Base-by-base conservation (phyloP, 92 coral and sea anemone species). In the Heliopora coerulea region DNA sequence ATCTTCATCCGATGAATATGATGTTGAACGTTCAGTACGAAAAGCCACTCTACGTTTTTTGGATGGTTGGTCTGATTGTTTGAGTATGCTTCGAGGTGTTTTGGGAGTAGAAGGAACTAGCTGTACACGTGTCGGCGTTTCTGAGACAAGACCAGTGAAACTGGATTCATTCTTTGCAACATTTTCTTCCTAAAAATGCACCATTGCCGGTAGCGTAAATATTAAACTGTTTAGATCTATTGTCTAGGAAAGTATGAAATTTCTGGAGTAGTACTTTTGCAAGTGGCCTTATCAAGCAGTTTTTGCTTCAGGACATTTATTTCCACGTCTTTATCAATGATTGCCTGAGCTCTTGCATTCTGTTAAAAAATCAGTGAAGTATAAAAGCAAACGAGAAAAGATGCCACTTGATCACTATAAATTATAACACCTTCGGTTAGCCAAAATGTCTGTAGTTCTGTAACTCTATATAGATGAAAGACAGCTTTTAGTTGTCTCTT, bases 11-110 rank as follows among this genome's bases (percentile, higher is more conserved):
- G 88, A 81, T 4, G 96, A 82, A 14, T 56, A 70, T 40, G 80
- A 54, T 54, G 88, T 68, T 59, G 80, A 78, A 50, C 83, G 86
- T 56, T 79, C 95, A 20, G 89, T 78, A 13, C 85, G 83, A 78
- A 93, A 93, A 31, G 85, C 91, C 62, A 93, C 98, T 74, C 96
- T 78, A 33, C 98, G 84, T 80, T 88, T 93, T 59, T 93, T 93
- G 54, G 88, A 74, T 20, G 68, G 62, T 28, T 78, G 72, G 0
- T 83, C 80, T 42, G 79, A 80, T 68, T 82, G 91, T 54, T 88
- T 89, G 31, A 93, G 83, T 31, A 93, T 93, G 28, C 98, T 79
- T 30, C 86, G 86, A 66, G 88, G 88, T 26, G 70, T 78, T 56
- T 84, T 84, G 15, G 85, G 88, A 18, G 85, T 73, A 56, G 78